Evolutionary conservation across 1,140 invertebrate genomes (phyloP).

Genomic region (Bombus consobrinus): DNA sequence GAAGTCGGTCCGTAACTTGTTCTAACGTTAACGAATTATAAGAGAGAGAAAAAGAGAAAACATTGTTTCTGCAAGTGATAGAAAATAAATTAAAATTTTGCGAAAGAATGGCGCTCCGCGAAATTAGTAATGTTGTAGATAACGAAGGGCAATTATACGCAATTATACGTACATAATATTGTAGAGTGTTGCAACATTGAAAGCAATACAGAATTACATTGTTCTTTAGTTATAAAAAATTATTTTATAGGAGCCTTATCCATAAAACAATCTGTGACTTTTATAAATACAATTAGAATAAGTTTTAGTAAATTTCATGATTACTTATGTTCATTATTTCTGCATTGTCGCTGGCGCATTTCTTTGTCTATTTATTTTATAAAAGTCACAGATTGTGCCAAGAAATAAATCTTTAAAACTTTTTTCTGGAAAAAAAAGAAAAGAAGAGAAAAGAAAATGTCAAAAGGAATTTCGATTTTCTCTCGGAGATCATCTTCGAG

Average conservation of each 20-base stretch:
- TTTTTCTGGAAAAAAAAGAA: neutral
- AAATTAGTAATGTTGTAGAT: conserved; percentile 13
- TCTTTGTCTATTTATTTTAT: neutral
- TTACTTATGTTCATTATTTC: too few species aligned
- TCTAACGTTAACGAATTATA: neutral
- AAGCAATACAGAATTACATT: conserved; percentile 47
- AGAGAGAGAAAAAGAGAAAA: neutral
- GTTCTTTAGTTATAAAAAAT: conserved; percentile 35
- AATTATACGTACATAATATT: conserved; percentile 19
- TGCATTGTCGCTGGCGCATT: neutral
- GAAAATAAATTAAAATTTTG: neutral
- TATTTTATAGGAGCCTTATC: conserved; percentile 36
- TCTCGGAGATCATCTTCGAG: neutral
- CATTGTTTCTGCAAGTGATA: neutral
- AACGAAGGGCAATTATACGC: conserved; percentile 28
- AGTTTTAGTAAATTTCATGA: conserved; percentile 49
- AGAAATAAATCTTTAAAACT: neutral
- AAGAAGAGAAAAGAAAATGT: too few species aligned
- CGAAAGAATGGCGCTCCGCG: conserved; percentile 6
- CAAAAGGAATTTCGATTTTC: neutral
- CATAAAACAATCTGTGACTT: conserved; percentile 50
- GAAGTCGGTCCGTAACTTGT: neutral
- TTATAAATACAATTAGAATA: conserved; percentile 59
- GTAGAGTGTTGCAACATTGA: conserved; percentile 33
- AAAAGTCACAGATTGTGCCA: conserved; percentile 1